Percentiles rank a stretch among this genome's conserved stretches.
These are phyloP conservation scores for Anolis carolinensis DNA, from an alignment of 2,113 vertebrate genomes.

Conservation along the genomic window DNA sequence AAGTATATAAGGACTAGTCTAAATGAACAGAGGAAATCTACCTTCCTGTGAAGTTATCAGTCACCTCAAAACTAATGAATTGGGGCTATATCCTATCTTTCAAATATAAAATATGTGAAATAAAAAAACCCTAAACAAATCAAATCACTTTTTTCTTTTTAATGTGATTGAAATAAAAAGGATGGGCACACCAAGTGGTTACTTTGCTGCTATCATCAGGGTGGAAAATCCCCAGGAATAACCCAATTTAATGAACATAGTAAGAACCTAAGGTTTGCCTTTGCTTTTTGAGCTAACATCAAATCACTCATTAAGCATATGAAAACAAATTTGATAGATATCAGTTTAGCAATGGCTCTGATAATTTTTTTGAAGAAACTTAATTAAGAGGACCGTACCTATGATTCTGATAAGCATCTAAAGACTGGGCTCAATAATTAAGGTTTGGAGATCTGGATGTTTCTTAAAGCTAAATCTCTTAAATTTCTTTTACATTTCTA, in stretches of 20 bases:
- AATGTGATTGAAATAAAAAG: constrained; percentile 50
- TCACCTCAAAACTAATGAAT: constrained; percentile 18
- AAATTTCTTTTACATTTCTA: constrained; percentile 72
- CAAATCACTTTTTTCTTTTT: constrained; percentile 17
- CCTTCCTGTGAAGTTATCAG: background rate
- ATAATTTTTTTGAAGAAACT: constrained; percentile 46
- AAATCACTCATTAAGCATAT: constrained; percentile 37
- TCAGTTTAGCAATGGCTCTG: constrained; percentile 44
- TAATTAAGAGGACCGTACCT: constrained; percentile 34
- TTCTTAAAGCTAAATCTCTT: constrained; percentile 65
- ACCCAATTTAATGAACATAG: constrained; percentile 56
- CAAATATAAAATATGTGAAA: constrained; percentile 39
- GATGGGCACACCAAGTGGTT: constrained; percentile 35
- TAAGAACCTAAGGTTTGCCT: constrained; percentile 23
- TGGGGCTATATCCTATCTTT: constrained; percentile 35
- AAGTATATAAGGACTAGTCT: background rate
- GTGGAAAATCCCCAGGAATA: constrained; percentile 45
- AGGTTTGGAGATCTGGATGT: constrained; percentile 42
- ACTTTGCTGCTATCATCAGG: constrained; percentile 54
- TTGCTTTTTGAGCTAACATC: constrained; percentile 50
- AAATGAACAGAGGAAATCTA: constrained; percentile 26
- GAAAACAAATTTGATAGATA: constrained; percentile 52
- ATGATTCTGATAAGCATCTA: constrained; percentile 44
- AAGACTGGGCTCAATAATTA: constrained; percentile 57
- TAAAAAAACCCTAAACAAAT: background rate